phyloP scores from a whole-genome alignment of 2,113 vertebrate genomes.

The Psilopsiagon aurifrons region DNA sequence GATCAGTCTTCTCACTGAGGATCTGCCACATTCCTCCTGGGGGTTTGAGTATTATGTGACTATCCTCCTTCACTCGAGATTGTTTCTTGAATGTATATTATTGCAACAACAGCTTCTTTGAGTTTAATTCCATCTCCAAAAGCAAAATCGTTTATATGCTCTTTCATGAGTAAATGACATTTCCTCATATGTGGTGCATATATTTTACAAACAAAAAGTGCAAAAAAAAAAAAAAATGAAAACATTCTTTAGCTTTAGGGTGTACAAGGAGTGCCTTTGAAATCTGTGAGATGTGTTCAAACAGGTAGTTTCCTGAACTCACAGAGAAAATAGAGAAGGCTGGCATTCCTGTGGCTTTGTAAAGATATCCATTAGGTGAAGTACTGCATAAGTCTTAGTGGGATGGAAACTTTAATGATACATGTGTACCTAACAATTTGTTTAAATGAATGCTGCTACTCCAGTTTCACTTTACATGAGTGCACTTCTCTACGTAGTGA shows the following conservation, averaged over 20 bases:
- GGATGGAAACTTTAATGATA: not conserved
- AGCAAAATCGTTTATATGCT: not conserved
- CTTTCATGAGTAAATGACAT: not conserved
- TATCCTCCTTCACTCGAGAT: not conserved
- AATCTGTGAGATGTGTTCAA: not conserved
- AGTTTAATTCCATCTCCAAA: not conserved
- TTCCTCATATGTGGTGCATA: fast-evolving
- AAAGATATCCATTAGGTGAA: not conserved
- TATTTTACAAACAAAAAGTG: not conserved
- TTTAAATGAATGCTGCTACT: not conserved
- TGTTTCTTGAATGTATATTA: not conserved
- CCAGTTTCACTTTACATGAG: not conserved
- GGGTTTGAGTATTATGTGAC: not conserved
- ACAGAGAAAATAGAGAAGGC: not conserved
- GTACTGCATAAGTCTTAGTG: not conserved
- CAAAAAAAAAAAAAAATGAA: not conserved
- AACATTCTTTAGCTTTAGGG: fast-evolving
- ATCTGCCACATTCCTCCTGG: not conserved
- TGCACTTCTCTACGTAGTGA: not conserved
- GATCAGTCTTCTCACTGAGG: not conserved
- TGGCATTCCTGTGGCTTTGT: not conserved
- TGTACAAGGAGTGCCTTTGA: not conserved
- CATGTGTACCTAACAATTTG: not conserved
- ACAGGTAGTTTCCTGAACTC: not conserved
- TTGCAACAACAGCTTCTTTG: not conserved